These are phyloP conservation scores for Bombus fervidus DNA, from an alignment of 1,140 invertebrate species.

Conservation along the genomic window DNA sequence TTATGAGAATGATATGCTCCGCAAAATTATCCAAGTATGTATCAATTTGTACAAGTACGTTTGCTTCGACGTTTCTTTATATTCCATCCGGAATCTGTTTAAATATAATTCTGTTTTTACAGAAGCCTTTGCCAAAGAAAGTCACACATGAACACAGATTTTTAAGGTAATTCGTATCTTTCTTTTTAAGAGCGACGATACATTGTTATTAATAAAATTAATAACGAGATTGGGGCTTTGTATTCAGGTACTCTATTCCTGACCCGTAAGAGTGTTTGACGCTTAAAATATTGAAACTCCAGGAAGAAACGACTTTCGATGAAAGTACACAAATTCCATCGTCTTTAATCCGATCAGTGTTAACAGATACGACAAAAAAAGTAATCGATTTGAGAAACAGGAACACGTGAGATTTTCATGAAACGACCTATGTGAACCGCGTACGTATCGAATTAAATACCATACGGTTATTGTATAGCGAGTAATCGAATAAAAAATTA, in stretches of 20 bases:
- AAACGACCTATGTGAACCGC: too few species aligned
- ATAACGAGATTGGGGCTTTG: background rate
- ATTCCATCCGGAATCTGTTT: too few species aligned
- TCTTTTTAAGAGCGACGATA: background rate
- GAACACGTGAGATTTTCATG: too few species aligned
- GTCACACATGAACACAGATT: slow-evolving; percentile 27
- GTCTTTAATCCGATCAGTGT: too few species aligned
- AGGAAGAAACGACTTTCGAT: background rate
- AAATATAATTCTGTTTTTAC: background rate
- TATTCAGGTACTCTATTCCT: slow-evolving; percentile 36
- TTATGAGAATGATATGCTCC: slow-evolving; percentile 47
- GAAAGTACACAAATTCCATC: background rate
- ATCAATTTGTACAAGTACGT: background rate
- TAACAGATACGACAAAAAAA: too few species aligned
- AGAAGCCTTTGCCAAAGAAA: slow-evolving; percentile 16
- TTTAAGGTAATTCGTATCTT: background rate
- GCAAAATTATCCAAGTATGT: background rate
- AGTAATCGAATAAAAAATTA: too few species aligned
- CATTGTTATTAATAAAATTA: background rate
- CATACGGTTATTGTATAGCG: too few species aligned
- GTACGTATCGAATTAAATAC: too few species aligned
- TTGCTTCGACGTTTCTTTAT: background rate
- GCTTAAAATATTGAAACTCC: background rate
- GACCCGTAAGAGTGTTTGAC: slow-evolving; percentile 22
- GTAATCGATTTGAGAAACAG: too few species aligned